Conservation (phyloP, 2,113 vertebrate genomes). For the Gobio gobio region DNA sequence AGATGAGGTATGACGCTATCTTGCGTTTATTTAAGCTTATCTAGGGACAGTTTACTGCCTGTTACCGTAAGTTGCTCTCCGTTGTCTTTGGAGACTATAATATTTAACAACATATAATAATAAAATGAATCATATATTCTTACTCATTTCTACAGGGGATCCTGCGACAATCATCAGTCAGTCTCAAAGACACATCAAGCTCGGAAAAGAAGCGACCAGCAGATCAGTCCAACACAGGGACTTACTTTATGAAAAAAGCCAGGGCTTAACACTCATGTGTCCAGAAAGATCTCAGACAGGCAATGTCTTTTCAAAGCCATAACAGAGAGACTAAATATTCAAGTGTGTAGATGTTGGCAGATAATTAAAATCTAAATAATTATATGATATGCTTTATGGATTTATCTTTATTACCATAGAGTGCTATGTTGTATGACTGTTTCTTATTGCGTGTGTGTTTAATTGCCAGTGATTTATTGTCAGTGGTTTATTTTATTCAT, state of each 20-base stretch:
- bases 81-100: neutral
- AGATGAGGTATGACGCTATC: constrained; percentile 11
- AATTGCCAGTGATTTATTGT: neutral
- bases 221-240: neutral
- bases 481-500: neutral
- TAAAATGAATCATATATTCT: neutral
- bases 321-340: neutral
- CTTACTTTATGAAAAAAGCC: constrained; percentile 44
- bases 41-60: neutral
- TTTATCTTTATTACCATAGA: neutral
- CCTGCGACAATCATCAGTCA: neutral
- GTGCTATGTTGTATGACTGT: neutral
- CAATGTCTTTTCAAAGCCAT: neutral
- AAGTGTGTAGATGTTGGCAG: neutral
- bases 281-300: neutral
- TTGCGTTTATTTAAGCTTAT: constrained; percentile 8
- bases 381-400: neutral
- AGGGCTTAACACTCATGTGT: neutral
- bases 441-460: neutral
- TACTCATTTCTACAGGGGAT: neutral
- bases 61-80: neutral
- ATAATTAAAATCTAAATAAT: neutral
- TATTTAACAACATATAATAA: neutral
- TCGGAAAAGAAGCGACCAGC: neutral
- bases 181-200: neutral